Evolutionary conservation across 2,797 vertebrate species (phyloP).

Genomic region (Labeo calbasu): DNA sequence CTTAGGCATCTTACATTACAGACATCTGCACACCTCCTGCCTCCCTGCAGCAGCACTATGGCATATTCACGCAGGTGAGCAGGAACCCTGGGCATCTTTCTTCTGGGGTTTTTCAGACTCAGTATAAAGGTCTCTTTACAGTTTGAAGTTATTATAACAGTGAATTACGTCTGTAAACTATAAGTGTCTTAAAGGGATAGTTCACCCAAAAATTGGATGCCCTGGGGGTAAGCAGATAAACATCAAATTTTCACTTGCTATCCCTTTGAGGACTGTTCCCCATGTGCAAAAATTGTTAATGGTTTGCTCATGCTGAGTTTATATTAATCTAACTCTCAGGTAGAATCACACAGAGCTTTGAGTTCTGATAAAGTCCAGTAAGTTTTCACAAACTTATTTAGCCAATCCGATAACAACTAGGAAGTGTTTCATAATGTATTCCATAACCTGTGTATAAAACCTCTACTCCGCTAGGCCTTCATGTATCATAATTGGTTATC

Average conservation of each 20-base stretch:
- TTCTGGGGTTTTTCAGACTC: background rate
- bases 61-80: background rate
- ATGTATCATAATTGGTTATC: slow-evolving; percentile 82
- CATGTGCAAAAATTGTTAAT: background rate
- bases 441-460: slow-evolving; percentile 72
- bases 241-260: too few relatives aligned
- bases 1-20: background rate
- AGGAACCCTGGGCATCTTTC: background rate
- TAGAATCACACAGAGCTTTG: background rate
- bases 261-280: background rate
- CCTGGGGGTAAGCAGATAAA: too few relatives aligned
- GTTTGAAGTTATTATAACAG: too few relatives aligned
- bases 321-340: background rate
- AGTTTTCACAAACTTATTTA: background rate
- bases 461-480: slow-evolving; percentile 73
- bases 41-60: background rate
- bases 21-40: background rate
- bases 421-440: slow-evolving; percentile 65
- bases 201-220: too few relatives aligned
- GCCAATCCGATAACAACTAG: background rate
- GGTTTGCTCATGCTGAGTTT: too few relatives aligned
- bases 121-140: background rate
- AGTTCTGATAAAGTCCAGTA: background rate
- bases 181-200: too few relatives aligned
- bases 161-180: background rate